Evolutionary conservation across 2,797 vertebrate species (phyloP), one percentile per base, ranked within the genome.

Genomic region (Choloepus didactylus): DNA sequence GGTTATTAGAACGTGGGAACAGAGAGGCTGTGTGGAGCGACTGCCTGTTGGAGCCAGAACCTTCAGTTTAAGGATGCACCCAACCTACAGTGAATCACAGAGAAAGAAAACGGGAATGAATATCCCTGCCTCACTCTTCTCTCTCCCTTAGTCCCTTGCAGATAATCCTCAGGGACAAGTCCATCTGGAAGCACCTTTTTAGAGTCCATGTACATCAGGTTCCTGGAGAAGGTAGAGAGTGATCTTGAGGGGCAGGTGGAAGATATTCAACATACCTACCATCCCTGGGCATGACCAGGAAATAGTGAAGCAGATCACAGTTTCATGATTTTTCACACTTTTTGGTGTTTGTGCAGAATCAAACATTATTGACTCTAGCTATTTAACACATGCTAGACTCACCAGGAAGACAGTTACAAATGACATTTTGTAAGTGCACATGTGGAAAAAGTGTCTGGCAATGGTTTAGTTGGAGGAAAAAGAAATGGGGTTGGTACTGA

Each of bases 331-430:
- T 91, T 60, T 80, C 66, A 3, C 9, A 12, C n/a, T 46, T 87
- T 35, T 59, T 59, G n/a, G 27, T 4, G 5, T 79, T 70, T 88
- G 51, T 60, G 54, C 19, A 29, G 60, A 66, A 80, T 75, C 89
- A 89, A 4, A 67, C 11, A 7, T 82, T 21, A 54, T 60, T 66
- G 69, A 62, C 21, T 23, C 67, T 87, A 90, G 64, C 89, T 93
- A 80, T 94, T 79, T 44, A 93, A 60, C 89, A 95, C 91, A 91
- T 91, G 73, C n/a, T 35, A 9, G 44, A 35, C n/a, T 81, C 49
- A 67, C 76, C 54, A 94, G 81, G 91, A 79, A 70, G 59, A 94
- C 72, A 62, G 60, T 90, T 84, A 88, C 35, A 93, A 56, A 93
- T 94, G 73, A 70, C 86, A 60, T 89, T 87, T 77, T 46, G 1